phyloP scores from a whole-genome alignment of 2,113 vertebrate species.

The Heterochromis multidens region DNA sequence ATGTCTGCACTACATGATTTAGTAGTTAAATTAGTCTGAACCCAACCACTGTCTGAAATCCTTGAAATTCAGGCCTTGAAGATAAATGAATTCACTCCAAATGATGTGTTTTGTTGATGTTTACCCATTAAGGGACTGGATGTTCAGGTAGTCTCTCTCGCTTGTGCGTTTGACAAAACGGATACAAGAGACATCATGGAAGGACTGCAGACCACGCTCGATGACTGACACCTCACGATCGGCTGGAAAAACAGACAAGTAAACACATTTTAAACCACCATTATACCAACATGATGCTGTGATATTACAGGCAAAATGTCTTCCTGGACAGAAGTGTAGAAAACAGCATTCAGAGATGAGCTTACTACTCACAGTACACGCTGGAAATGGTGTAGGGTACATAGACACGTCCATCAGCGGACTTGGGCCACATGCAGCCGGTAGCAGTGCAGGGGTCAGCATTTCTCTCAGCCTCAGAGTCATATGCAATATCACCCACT shows the following conservation, averaged over 20 bases:
- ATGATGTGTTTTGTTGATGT: neutral
- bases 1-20: neutral
- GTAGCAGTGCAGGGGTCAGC: conserved; percentile 49
- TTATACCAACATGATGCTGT: neutral
- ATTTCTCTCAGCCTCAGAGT: conserved; percentile 23
- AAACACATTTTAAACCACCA: neutral
- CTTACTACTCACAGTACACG: conserved; percentile 30
- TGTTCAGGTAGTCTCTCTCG: conserved; percentile 41
- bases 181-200: conserved; percentile 42
- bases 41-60: neutral
- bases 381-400: conserved; percentile 30
- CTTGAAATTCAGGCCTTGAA: too few relatives aligned
- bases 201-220: conserved; percentile 38
- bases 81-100: too few relatives aligned
- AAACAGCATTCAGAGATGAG: neutral
- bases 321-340: neutral
- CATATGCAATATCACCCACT: conserved; percentile 31
- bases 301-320: neutral
- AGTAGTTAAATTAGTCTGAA: neutral
- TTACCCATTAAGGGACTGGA: conserved; percentile 48
- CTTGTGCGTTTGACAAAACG: conserved; percentile 3
- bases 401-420: conserved; percentile 15
- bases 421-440: conserved; percentile 44
- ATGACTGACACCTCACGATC: conserved; percentile 40
- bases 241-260: neutral